Percentiles rank a stretch among this genome's conserved stretches.
phyloP scores from a whole-genome alignment of 2,797 vertebrate genomes.

The Schizopygopsis pylzovi region DNA sequence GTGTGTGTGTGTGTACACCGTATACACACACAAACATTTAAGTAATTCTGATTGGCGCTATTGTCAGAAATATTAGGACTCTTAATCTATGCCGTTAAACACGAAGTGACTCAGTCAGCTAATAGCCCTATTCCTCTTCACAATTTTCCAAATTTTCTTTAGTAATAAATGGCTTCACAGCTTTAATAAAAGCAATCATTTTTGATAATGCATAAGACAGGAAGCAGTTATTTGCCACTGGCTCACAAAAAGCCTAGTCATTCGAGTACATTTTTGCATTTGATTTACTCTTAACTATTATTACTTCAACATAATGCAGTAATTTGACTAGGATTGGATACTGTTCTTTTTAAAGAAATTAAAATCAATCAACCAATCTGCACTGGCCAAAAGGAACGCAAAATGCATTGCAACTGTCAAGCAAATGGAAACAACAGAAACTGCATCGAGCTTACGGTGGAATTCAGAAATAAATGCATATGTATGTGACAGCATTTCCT shows the following conservation, averaged over 20 bases:
- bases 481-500: not conserved
- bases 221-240: not conserved
- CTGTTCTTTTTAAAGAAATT: too few species aligned
- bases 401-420: not conserved
- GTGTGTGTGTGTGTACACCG: too few species aligned
- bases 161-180: not conserved
- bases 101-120: not conserved
- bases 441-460: not conserved
- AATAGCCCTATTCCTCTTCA: not conserved
- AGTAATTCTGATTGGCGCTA: not conserved
- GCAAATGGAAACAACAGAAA: not conserved
- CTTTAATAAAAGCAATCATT: not conserved
- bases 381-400: not conserved
- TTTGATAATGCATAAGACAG: not conserved
- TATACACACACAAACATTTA: not conserved
- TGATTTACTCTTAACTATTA: not conserved
- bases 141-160: not conserved
- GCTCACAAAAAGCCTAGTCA: not conserved
- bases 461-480: not conserved
- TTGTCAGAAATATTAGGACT: not conserved
- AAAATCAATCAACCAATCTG: not conserved
- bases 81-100: not conserved
- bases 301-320: not conserved
- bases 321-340: not conserved
- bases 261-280: not conserved